phyloP scores from a whole-genome alignment of 2,113 vertebrate genomes.

The Sapayoa aenigma region DNA sequence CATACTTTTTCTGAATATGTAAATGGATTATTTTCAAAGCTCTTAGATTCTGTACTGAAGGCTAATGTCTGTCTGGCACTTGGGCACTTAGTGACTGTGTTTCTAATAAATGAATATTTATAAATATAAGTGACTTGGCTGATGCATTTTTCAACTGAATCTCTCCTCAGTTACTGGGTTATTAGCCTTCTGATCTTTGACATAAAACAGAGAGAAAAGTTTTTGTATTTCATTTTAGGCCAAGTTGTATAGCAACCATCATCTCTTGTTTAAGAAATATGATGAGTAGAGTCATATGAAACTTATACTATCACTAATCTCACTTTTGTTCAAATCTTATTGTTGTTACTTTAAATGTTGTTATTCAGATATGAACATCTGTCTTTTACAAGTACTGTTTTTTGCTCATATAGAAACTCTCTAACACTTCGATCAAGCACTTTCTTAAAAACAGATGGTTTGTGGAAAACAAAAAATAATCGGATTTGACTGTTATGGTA shows the following conservation, averaged over 20 bases:
- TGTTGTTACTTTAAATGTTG: neutral
- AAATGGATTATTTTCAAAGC: neutral
- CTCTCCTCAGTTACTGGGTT: neutral
- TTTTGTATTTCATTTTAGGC: neutral
- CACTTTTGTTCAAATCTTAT: neutral
- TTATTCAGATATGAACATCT: neutral
- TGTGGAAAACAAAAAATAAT: constrained; percentile 8
- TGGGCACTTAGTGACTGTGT: neutral
- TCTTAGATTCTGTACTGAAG: neutral
- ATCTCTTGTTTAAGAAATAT: neutral
- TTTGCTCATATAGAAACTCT: constrained; percentile 45
- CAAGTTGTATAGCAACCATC: neutral
- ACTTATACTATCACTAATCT: neutral
- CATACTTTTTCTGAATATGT: neutral
- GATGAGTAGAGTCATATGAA: neutral
- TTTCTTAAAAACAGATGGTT: constrained; percentile 35
- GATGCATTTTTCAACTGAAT: neutral
- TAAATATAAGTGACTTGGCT: neutral
- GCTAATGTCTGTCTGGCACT: neutral
- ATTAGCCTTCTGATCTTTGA: neutral
- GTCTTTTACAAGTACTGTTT: neutral
- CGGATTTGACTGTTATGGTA: neutral
- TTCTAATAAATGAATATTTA: neutral
- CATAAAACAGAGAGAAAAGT: neutral
- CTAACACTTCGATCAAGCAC: neutral